Evolutionary conservation across 2,113 vertebrate species (phyloP).

Genomic region (Alethe castanea): DNA sequence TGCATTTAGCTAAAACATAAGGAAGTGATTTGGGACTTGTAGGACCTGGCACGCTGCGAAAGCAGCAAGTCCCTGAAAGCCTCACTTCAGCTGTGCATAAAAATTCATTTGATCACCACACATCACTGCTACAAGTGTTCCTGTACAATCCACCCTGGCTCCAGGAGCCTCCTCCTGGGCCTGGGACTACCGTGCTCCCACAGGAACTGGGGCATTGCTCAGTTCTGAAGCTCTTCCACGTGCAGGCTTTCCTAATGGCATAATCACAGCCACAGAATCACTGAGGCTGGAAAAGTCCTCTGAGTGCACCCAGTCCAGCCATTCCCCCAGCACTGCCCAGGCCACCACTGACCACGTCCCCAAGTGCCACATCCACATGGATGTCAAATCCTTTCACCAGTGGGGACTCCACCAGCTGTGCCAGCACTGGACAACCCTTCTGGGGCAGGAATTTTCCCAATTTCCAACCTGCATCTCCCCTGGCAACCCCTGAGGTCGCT

Average conservation of each 20-base stretch:
- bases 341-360: background rate
- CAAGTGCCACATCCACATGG: background rate
- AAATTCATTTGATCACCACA: background rate
- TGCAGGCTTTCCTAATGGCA: background rate
- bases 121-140: background rate
- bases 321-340: background rate
- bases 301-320: background rate
- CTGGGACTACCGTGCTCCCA: background rate
- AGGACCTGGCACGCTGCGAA: background rate
- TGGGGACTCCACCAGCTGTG: background rate
- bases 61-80: background rate
- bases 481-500: accelerated
- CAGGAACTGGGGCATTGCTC: background rate
- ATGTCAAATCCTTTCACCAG: accelerated
- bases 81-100: background rate
- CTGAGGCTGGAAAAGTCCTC: background rate
- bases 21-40: background rate
- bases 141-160: background rate
- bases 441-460: accelerated
- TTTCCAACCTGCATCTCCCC: accelerated
- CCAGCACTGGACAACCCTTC: accelerated
- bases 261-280: background rate
- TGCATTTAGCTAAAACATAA: background rate
- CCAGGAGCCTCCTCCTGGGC: background rate
- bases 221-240: background rate